Evolutionary conservation across 1,140 invertebrate genomes (phyloP).

Genomic region (Diorhabda elongata): DNA sequence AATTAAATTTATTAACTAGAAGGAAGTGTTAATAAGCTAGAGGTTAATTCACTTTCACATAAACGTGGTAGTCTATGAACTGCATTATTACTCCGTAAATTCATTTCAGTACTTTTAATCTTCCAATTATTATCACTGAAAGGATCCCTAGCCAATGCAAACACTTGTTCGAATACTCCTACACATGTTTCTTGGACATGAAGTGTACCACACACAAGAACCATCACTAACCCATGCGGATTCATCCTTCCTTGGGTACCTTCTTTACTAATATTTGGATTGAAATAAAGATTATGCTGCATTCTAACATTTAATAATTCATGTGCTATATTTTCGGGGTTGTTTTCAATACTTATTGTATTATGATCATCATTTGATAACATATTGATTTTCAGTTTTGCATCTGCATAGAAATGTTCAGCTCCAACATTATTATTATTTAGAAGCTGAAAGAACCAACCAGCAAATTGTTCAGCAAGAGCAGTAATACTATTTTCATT

Average conservation of each 20-base stretch:
- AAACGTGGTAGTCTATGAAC: constrained; percentile 33
- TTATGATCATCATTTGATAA: constrained; percentile 36
- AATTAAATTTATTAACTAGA: background rate
- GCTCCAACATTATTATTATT: constrained; percentile 51
- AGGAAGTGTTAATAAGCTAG: constrained; percentile 28
- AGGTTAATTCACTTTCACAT: constrained; percentile 33
- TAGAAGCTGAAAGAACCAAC: constrained; percentile 59
- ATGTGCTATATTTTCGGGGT: constrained; percentile 40
- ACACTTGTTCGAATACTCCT: constrained; percentile 64
- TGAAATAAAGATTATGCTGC: constrained; percentile 54
- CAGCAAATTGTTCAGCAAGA: constrained; percentile 53
- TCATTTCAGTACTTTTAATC: constrained; percentile 51
- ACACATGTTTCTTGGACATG: constrained; percentile 49
- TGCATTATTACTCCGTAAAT: constrained; percentile 42
- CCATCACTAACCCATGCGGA: constrained; percentile 57
- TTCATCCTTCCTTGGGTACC: constrained; percentile 55
- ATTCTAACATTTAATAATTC: constrained; percentile 44
- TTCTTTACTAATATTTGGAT: constrained; percentile 54
- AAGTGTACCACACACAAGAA: constrained; percentile 59
- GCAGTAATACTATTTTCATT: constrained; percentile 38
- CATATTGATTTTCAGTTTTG: constrained; percentile 33
- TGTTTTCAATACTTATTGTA: constrained; percentile 32
- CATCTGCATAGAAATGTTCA: constrained; percentile 58
- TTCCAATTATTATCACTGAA: constrained; percentile 58
- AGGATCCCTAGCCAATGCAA: constrained; percentile 59